A percentile compares a stretch with the other conserved stretches of the same genome.
Conservation (phyloP, 2,888 invertebrate species). For the Idaea dimidiata region DNA sequence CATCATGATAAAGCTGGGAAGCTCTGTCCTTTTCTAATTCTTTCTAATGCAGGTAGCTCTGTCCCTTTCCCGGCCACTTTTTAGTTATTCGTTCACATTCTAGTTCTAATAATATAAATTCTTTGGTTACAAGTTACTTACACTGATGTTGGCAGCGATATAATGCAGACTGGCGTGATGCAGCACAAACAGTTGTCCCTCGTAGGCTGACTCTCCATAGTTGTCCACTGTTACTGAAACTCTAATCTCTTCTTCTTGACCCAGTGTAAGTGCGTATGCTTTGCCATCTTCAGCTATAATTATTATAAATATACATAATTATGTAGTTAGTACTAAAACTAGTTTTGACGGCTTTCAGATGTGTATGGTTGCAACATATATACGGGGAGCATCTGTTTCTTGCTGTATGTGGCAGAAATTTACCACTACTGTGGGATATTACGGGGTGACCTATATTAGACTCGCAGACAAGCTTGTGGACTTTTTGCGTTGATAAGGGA, state of each 20-base stretch:
- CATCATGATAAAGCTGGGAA: too few relatives aligned
- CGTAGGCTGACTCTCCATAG: constrained; percentile 93
- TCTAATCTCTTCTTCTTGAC: constrained; percentile 88
- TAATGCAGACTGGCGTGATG: constrained; percentile 90
- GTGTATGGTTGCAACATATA: too few relatives aligned
- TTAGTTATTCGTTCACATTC: too few relatives aligned
- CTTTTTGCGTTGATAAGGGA: not conserved
- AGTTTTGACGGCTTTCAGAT: too few relatives aligned
- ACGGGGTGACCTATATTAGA: not conserved
- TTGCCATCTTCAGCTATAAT: constrained; percentile 62
- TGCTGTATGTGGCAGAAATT: too few relatives aligned
- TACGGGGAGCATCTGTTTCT: too few relatives aligned
- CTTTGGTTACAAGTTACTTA: constrained; percentile 56
- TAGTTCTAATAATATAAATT: too few relatives aligned
- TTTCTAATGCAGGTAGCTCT: too few relatives aligned
- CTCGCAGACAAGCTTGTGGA: not conserved
- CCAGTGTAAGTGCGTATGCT: constrained; percentile 82
- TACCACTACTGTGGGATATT: not conserved
- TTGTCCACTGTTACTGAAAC: constrained; percentile 89
- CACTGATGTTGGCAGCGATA: constrained; percentile 85
- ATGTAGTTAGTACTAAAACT: too few relatives aligned
- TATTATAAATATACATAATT: not conserved
- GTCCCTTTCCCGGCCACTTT: too few relatives aligned
- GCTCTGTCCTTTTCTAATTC: too few relatives aligned
- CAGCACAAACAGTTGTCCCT: constrained; percentile 89